These are phyloP conservation scores for Anolis sagrei DNA, from an alignment of 2,113 vertebrate genomes.

Conservation along the genomic window DNA sequence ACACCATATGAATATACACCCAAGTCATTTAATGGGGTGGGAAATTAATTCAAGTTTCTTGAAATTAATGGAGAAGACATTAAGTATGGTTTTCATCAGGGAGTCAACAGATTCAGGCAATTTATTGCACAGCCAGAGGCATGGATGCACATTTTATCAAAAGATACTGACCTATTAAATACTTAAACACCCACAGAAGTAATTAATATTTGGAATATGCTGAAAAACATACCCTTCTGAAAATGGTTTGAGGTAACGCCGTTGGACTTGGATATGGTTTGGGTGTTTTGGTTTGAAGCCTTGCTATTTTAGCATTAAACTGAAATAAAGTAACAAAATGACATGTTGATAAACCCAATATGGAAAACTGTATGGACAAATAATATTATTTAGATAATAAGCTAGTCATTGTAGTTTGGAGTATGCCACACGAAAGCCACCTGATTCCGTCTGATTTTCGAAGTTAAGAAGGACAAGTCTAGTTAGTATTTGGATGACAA, in stretches of 20 bases:
- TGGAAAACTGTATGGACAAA: background rate
- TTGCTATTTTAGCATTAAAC: slow-evolving; percentile 90
- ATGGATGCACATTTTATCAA: background rate
- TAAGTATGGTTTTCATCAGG: no score
- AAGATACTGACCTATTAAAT: background rate
- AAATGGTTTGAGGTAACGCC: slow-evolving; percentile 84
- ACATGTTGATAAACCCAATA: background rate
- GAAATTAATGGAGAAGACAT: background rate
- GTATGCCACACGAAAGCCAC: background rate
- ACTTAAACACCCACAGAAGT: background rate
- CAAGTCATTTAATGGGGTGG: background rate
- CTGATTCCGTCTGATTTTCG: no score
- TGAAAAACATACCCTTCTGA: slow-evolving; percentile 82
- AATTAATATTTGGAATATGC: background rate
- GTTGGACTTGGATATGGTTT: slow-evolving; percentile 73
- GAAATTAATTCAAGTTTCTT: background rate
- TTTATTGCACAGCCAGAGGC: background rate
- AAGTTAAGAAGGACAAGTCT: no score
- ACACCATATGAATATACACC: background rate
- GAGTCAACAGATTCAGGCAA: background rate
- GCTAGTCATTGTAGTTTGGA: background rate
- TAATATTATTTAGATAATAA: background rate
- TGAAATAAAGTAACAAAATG: slow-evolving; percentile 67
- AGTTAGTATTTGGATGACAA: no score
- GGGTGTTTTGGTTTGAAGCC: slow-evolving; percentile 79